Percentiles rank a stretch among this genome's conserved stretches.
These are phyloP conservation scores for Sitodiplosis mosellana DNA, from an alignment of 1,140 invertebrate species.

Conservation along the genomic window DNA sequence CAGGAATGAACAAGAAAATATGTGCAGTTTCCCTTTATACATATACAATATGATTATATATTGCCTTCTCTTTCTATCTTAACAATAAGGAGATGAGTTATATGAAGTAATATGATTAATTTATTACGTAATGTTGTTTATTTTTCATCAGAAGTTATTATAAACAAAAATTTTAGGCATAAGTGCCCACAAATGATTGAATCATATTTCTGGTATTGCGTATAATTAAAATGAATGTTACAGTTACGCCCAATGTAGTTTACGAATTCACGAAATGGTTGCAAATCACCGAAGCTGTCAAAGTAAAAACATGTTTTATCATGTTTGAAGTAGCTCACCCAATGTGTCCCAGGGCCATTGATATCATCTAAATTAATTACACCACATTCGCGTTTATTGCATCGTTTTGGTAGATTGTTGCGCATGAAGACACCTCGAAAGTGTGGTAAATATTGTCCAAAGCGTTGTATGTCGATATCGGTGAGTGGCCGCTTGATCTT, in stretches of 20 bases:
- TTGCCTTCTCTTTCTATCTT: too few relatives aligned
- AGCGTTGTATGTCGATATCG: background rate
- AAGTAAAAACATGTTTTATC: background rate
- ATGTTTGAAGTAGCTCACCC: background rate
- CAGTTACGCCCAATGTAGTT: background rate
- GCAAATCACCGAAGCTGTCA: background rate
- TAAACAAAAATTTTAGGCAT: background rate
- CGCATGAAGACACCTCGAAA: too few relatives aligned
- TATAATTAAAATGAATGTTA: background rate
- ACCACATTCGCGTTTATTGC: background rate
- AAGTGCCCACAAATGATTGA: background rate
- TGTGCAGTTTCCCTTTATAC: too few relatives aligned
- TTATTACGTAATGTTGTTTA: background rate
- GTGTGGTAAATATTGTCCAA: too few relatives aligned
- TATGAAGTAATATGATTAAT: too few relatives aligned
- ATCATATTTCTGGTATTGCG: background rate
- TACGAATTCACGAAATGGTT: background rate
- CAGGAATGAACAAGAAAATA: too few relatives aligned
- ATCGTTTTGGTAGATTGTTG: background rate
- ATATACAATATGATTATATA: too few relatives aligned
- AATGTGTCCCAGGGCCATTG: background rate
- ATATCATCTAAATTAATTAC: background rate
- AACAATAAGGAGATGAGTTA: too few relatives aligned
- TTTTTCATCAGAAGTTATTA: background rate
- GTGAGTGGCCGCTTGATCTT: conserved; percentile 2